Conservation (phyloP, 2,113 vertebrate genomes). For the Bos indicus region DNA sequence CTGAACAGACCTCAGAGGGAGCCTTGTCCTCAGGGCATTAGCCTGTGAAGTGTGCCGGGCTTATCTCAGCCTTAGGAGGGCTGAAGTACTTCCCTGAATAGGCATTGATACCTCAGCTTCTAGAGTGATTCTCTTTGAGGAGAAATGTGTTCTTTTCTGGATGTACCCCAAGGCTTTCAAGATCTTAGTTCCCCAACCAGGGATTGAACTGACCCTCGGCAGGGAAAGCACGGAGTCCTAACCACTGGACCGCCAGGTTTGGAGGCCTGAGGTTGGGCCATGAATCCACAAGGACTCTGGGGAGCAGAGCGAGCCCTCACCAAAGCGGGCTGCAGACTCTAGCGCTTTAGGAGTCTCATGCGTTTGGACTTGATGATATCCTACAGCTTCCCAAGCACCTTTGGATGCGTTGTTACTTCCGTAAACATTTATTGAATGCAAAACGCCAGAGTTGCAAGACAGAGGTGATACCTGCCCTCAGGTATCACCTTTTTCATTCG, state of each 20-base stretch:
- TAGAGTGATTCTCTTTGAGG: neutral
- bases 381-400: neutral
- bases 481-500: neutral
- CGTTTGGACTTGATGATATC: neutral
- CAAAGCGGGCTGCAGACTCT: neutral
- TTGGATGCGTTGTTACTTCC: neutral
- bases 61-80: neutral
- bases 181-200: neutral
- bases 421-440: neutral
- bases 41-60: fast-evolving
- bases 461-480: too few species aligned
- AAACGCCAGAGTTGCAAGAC: neutral
- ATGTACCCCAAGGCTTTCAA: neutral
- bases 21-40: neutral
- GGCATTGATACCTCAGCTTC: neutral
- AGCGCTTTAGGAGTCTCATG: neutral
- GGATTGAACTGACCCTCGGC: neutral
- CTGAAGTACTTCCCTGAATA: neutral
- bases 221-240: neutral
- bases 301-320: neutral
- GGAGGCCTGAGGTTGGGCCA: neutral
- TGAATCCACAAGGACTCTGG: fast-evolving
- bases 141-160: neutral
- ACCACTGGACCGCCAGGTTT: neutral
- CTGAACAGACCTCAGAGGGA: neutral